Conservation (phyloP, 2,888 invertebrate genomes). For the Drosophila borealis region DNA sequence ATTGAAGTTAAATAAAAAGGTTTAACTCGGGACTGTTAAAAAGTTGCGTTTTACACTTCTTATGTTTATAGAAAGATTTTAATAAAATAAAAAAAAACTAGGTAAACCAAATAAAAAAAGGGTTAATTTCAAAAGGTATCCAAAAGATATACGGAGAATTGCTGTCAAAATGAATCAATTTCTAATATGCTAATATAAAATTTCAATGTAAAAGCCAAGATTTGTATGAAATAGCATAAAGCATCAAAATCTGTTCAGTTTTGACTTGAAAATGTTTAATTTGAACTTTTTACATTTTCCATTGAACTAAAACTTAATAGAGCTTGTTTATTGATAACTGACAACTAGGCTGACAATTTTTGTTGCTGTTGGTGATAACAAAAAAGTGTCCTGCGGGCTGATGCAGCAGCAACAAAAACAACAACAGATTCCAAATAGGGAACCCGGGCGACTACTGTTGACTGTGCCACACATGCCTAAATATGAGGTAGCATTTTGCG, state of each 20-base stretch:
- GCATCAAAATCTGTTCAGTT: not conserved
- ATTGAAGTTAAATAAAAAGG: too few relatives aligned
- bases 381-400: constrained; percentile 44
- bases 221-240: not conserved
- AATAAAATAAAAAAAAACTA: too few relatives aligned
- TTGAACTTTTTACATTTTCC: not conserved
- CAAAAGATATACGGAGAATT: too few relatives aligned
- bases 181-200: too few relatives aligned
- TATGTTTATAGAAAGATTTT: too few relatives aligned
- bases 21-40: too few relatives aligned
- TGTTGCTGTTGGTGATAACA: constrained; percentile 1
- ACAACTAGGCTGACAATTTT: constrained; percentile 1
- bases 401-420: constrained; percentile 5
- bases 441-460: constrained; percentile 3
- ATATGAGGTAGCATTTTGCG: constrained; percentile 45
- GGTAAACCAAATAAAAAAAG: too few relatives aligned
- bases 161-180: too few relatives aligned
- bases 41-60: too few relatives aligned
- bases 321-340: constrained; percentile 16
- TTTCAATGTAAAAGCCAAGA: too few relatives aligned
- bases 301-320: constrained; percentile 4
- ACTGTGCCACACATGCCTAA: constrained; percentile 28
- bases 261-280: too few relatives aligned
- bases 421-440: constrained; percentile 13
- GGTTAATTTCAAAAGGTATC: too few relatives aligned